Evolutionary conservation across 2,888 invertebrate species (phyloP), one percentile per base, ranked within the genome.

Genomic region (Stenoptilia bipunctidactyla): DNA sequence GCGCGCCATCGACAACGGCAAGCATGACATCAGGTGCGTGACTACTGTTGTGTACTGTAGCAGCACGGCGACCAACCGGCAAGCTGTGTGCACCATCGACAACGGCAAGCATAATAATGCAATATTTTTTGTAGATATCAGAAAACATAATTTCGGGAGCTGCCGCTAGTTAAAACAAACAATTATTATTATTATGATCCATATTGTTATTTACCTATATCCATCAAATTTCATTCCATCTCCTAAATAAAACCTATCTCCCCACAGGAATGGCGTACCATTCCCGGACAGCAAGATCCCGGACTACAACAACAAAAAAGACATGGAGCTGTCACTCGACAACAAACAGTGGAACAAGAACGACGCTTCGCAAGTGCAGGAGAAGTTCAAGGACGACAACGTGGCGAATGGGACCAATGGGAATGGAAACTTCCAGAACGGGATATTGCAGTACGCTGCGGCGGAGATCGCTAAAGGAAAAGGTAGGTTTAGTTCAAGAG

Each of bases 391-490:
- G 13, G 65, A 43, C 6, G 54, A 75, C 15, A 50, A 47, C 34
- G 46, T 45, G 1, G 45, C 61, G 27, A 83, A 82, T 51, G 85
- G 73, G 1, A 62, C 77, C 20, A 82, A 77, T 37, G 76, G 76
- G 0, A 55, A 66, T 25, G 60, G 68, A 13, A 75, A 77, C 48
- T 43, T 79, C 4, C 77, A 82, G 47, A 86, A 86, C 47, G 76
- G 85, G 1, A 66, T 85, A 5, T 53, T 87, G 43, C 85, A 87
- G 48, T 86, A 76, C 53, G 86, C 88, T 34, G 86, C 88, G 13
- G 88, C 85, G 51, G 90, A 91, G 56, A 87, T 91, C 48, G 77
- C 86, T 40, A 89, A 89, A 68, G 86, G 86, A 48, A 67, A 69
- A 61, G 58, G 55, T 56, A 40, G 44, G 27, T 40, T 43, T 8